Base-by-base conservation (phyloP, 2,797 vertebrate genomes). In the Crenuchus spilurus region DNA sequence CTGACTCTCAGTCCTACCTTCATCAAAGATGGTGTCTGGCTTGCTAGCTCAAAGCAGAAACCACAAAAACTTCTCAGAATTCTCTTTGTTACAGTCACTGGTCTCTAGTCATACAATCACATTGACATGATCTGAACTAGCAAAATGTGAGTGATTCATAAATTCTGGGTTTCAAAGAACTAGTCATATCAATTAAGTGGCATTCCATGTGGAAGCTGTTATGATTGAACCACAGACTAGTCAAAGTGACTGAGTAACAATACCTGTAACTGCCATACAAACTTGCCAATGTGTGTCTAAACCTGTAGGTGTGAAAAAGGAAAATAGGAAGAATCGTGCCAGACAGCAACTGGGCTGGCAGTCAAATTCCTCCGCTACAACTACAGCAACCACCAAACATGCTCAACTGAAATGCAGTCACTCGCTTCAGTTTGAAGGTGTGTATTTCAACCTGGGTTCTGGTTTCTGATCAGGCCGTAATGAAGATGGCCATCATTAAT, bases 401-500 rank as follows among this genome's bases (percentile, higher is more conserved):
- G 60, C 60, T 49, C 18, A 54, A 39, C 39, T 30, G 61, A 62
- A 44, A n/a, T 20, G 0, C n/a, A 30, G 7, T 64, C 28, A 30
- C 62, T 48, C 60, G 39, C 26, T 48, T 64, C 41, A 24, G 55
- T 42, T 60, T 67, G 65, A 75, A 76, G 69, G 72, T 80, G 78
- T 80, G 70, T 60, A 66, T 78, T 70, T 78, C 69, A 49, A 39
- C 64, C 65, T 5, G 46, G 52, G 60, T 63, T 74, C 75, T 58
- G 65, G 41, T 75, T 70, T 78, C 72, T 70, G 72, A 80, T 70
- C 54, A 51, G 66, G 52, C 37, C 11, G 72, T 80, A 84, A 84
- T 46, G 73, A 82, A 80, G 62, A 70, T 63, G 39, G 46, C 54
- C 76, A 33, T 62, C 84, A 88, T 91, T 87, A 87, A 85, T 82